Evolutionary conservation across 2,797 vertebrate species (phyloP), one percentile per base, ranked within the genome.

Genomic region (Smutsia temminckii): DNA sequence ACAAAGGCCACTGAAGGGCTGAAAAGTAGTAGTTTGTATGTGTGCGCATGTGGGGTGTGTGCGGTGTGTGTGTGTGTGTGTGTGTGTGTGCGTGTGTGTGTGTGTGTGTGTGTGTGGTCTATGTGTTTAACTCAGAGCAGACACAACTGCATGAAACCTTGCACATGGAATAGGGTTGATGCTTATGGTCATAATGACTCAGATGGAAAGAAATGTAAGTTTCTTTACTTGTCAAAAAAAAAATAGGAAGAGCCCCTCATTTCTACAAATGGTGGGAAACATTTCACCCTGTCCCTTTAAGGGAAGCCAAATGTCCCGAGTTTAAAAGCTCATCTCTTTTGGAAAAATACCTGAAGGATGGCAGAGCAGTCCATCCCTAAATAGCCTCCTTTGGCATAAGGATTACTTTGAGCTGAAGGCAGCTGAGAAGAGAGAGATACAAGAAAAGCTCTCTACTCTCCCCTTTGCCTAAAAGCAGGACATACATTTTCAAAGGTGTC

Each of bases 301-400:
- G 14, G 40, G 64, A 95, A 74, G 1, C 40, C 53, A 64, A 42
- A 49, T 37, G 40, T 57, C 29, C 87, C 61, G 34, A 74, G n/a
- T 74, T 93, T 88, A 85, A 91, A 92, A 71, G 27, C 12, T 88
- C n/a, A 59, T 72, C 42, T 95, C 53, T 88, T 61, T 72, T 79
- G 69, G 80, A 80, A 94, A 85, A 85, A 74, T 55, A 84, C 40
- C 9, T 77, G 53, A 89, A 89, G 29, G 23, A 42, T 42, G 53
- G 42, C 87, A 90, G 71, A 84, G 53, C 63, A 61, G 34, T 17
- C 18, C 7, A 80, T 3, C 17, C 3, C 64, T 37, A 34, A 80
- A 91, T 63, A 80, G 37, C 53, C 34, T 72, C 46, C 55, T 32
- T 85, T 55, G 29, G 25, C 34, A 32, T 55, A 42, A 71, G 37